Percentiles rank a stretch among this genome's conserved stretches.
Conservation (phyloP, 2,797 vertebrate species). For the Myotis daubentonii region DNA sequence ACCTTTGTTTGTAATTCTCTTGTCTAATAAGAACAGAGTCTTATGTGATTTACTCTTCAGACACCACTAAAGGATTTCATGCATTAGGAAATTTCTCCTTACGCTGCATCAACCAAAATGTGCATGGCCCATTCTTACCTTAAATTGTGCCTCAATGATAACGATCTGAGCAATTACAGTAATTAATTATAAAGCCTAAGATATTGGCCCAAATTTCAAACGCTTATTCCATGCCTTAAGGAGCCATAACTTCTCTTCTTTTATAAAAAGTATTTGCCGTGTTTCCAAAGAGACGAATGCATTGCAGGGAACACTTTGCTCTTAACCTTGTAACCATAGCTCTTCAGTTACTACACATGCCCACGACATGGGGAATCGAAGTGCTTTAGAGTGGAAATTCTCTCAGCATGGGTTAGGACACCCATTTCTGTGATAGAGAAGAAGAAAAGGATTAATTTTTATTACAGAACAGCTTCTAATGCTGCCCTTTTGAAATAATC, state of each 20-base stretch:
- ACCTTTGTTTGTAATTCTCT: slow-evolving; percentile 83
- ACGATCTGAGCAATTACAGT: not conserved
- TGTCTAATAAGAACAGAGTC: slow-evolving; percentile 47
- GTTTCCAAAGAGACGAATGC: not conserved
- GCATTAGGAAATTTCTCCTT: not conserved
- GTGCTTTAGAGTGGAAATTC: not conserved
- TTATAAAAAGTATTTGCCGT: not conserved
- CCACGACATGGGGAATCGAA: not conserved
- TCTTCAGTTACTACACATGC: not conserved
- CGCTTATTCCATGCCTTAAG: not conserved
- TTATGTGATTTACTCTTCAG: slow-evolving; percentile 51
- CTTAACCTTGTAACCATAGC: not conserved
- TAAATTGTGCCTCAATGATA: not conserved
- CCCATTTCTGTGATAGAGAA: not conserved
- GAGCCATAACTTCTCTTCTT: slow-evolving; percentile 30
- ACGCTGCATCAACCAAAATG: not conserved
- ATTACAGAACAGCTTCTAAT: not conserved
- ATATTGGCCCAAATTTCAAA: not conserved
- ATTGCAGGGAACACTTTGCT: not conserved
- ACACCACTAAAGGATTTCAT: slow-evolving; percentile 9
- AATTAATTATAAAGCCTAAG: slow-evolving; percentile 12
- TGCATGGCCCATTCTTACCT: not conserved
- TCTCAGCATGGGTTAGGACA: not conserved
- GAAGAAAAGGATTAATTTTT: not conserved
- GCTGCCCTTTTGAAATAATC: slow-evolving; percentile 23